These are phyloP conservation scores for Tuberolachnus salignus DNA, from an alignment of 2,888 invertebrate genomes.

Conservation along the genomic window DNA sequence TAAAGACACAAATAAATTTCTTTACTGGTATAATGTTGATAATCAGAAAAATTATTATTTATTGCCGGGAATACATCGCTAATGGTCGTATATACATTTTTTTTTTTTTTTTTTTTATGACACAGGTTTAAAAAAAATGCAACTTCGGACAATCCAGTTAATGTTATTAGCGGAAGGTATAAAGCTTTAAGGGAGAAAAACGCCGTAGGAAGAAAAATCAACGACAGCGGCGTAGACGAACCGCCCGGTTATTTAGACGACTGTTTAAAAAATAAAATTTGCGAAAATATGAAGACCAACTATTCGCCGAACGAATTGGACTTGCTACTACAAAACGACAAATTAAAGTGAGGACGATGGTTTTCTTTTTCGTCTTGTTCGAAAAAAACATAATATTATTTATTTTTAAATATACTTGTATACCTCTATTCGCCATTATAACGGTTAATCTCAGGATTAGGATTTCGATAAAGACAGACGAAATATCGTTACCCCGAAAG, in stretches of 20 bases:
- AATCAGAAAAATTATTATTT: background rate
- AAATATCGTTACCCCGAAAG: too few relatives aligned
- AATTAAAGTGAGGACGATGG: constrained; percentile 2
- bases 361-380: background rate
- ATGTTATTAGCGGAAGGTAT: background rate
- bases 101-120: too few relatives aligned
- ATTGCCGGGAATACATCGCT: background rate
- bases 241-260: constrained; percentile 15
- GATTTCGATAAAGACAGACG: too few relatives aligned
- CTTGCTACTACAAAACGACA: constrained; percentile 5
- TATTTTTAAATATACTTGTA: too few relatives aligned
- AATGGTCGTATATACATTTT: too few relatives aligned
- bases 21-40: too few relatives aligned
- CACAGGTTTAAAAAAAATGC: constrained; percentile 42
- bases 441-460: too few relatives aligned
- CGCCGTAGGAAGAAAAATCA: background rate
- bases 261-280: constrained; percentile 42
- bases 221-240: background rate
- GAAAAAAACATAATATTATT: too few relatives aligned
- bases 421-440: too few relatives aligned
- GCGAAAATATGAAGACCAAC: constrained; percentile 35
- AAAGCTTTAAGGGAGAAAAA: background rate
- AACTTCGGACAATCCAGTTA: background rate
- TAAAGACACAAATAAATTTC: too few relatives aligned
- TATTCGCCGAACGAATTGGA: constrained; percentile 21